Evolutionary conservation across 1,140 invertebrate genomes (phyloP).

Genomic region (Drosophila parvula): DNA sequence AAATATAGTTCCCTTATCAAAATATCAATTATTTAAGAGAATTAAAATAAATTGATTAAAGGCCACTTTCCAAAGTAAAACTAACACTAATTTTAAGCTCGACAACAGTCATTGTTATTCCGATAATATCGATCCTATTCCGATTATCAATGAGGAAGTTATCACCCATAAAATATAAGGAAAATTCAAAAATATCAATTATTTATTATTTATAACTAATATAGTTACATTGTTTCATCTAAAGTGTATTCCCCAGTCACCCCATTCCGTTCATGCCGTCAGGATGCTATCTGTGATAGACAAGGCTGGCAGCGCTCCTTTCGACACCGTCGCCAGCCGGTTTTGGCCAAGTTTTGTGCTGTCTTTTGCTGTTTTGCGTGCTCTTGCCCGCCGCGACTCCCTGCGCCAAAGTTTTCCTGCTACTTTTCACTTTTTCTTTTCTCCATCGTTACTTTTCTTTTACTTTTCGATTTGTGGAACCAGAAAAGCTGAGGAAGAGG

Average conservation of each 20-base stretch:
- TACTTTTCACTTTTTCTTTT: slow-evolving; percentile 71
- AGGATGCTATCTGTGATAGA: slow-evolving; percentile 52
- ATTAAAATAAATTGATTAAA: not conserved
- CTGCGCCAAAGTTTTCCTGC: slow-evolving; percentile 59
- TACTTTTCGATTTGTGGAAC: slow-evolving; percentile 72
- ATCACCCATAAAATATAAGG: not conserved
- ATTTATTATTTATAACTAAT: not conserved
- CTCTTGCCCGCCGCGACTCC: slow-evolving; percentile 38
- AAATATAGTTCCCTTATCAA: not conserved
- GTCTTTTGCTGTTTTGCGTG: slow-evolving; percentile 81
- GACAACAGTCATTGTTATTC: not conserved
- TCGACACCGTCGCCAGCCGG: slow-evolving; percentile 70
- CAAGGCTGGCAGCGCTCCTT: slow-evolving; percentile 55
- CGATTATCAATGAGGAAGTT: not conserved
- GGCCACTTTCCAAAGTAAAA: too few relatives aligned
- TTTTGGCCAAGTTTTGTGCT: slow-evolving; percentile 71
- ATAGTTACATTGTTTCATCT: not conserved
- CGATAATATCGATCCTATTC: not conserved
- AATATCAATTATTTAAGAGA: not conserved
- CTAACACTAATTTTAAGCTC: not conserved
- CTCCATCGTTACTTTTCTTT: slow-evolving; percentile 56
- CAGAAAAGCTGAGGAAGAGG: slow-evolving; percentile 8
- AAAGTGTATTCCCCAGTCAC: slow-evolving; percentile 9
- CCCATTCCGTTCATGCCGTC: not conserved
- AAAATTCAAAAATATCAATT: not conserved